These are phyloP conservation scores for Bufotes viridis DNA, from an alignment of 2,797 vertebrate species.

Conservation along the genomic window DNA sequence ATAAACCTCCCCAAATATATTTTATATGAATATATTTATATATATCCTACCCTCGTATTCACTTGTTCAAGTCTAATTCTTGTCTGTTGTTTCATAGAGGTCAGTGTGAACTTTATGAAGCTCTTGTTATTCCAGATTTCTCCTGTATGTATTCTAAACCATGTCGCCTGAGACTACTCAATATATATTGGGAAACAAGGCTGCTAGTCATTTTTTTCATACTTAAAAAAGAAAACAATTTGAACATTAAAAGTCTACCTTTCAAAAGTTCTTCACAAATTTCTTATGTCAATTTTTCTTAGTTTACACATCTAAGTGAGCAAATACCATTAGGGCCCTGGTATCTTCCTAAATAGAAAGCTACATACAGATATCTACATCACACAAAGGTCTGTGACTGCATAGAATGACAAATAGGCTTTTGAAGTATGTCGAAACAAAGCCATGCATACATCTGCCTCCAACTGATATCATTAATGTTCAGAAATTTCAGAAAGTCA, in stretches of 20 bases:
- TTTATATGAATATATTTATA: too few relatives aligned
- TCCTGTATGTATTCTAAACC: not conserved
- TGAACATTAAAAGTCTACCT: conserved; percentile 4
- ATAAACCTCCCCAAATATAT: too few relatives aligned
- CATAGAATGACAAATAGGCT: not conserved
- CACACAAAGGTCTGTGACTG: not conserved
- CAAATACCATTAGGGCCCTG: not conserved
- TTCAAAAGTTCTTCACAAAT: conserved; percentile 7
- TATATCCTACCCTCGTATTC: too few relatives aligned
- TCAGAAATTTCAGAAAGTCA: conserved; percentile 79
- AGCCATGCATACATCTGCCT: conserved; percentile 82
- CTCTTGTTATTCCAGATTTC: not conserved
- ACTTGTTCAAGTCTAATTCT: too few relatives aligned
- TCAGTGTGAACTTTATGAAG: not conserved
- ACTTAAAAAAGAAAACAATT: conserved; percentile 17
- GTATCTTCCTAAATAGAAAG: conserved; percentile 18
- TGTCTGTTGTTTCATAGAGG: not conserved
- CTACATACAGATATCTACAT: conserved; percentile 15
- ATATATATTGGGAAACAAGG: not conserved
- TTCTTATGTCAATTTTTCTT: not conserved
- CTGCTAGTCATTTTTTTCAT: not conserved
- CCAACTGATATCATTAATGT: conserved; percentile 87
- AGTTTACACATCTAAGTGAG: not conserved
- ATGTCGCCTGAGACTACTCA: not conserved
- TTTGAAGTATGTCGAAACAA: conserved; percentile 65